These are phyloP conservation scores for Temnothorax curvispinosus DNA, from an alignment of 1,140 invertebrate genomes.

Conservation along the genomic window DNA sequence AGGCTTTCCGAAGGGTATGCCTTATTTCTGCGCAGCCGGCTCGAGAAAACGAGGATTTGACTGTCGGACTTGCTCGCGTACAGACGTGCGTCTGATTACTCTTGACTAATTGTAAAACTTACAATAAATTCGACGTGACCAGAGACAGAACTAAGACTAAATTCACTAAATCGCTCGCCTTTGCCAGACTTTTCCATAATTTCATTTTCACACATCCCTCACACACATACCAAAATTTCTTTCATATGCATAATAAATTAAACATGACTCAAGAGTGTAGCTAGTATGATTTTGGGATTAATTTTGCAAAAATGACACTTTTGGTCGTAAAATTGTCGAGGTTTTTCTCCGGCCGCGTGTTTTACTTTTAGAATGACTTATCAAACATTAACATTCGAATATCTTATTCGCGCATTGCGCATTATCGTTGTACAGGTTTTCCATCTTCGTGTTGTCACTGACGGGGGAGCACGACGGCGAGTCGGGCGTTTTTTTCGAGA, in stretches of 20 bases:
- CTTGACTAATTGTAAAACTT: too few relatives aligned
- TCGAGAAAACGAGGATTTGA: too few relatives aligned
- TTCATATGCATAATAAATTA: background rate
- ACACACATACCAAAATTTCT: background rate
- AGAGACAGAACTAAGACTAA: too few relatives aligned
- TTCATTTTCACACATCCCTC: too few relatives aligned
- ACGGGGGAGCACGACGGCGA: conserved; percentile 10
- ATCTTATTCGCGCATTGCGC: conserved; percentile 17
- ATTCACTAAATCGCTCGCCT: too few relatives aligned
- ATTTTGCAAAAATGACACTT: background rate
- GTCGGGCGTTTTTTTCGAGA: conserved; percentile 33
- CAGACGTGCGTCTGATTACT: too few relatives aligned
- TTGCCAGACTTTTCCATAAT: too few relatives aligned
- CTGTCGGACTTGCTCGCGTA: too few relatives aligned
- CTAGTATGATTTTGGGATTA: background rate
- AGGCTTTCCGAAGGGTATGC: too few relatives aligned
- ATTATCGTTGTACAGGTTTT: conserved; percentile 50
- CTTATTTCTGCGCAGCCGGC: too few relatives aligned
- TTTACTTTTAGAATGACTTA: background rate
- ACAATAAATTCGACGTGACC: too few relatives aligned
- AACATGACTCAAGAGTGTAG: background rate
- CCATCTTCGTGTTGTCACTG: conserved; percentile 47
- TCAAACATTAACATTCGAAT: background rate
- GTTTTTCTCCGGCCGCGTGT: background rate
- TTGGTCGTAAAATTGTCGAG: background rate